A percentile compares a stretch with the other conserved stretches of the same genome.
Evolutionary conservation across 2,797 vertebrate genomes (phyloP).

Genomic region (Myotis planiceps): DNA sequence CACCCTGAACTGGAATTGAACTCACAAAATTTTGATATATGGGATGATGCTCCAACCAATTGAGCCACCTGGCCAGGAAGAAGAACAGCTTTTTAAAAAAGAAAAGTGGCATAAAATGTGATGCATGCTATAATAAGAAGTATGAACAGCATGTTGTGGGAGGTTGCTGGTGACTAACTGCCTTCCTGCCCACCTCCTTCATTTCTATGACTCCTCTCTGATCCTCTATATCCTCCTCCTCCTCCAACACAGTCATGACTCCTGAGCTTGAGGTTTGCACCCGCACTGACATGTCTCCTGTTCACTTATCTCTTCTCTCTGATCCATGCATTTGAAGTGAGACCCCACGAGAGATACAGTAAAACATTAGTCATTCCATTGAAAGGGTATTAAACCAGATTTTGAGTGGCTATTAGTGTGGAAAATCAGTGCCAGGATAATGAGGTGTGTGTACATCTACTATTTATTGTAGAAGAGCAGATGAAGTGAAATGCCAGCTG

Average conservation of each 20-base stretch:
- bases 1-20: not conserved
- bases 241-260: not conserved
- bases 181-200: not conserved
- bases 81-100: not conserved
- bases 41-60: not conserved
- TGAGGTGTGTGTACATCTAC: not conserved
- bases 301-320: not conserved
- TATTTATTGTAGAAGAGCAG: not conserved
- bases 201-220: not conserved
- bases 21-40: not conserved
- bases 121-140: not conserved
- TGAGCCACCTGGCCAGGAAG: not conserved
- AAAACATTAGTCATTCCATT: not conserved
- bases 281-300: not conserved
- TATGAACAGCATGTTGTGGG: not conserved
- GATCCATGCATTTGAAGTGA: not conserved
- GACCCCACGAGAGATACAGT: not conserved
- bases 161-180: not conserved
- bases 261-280: not conserved
- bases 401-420: not conserved
- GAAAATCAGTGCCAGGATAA: constrained; percentile 22
- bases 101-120: not conserved
- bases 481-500: not conserved
- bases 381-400: not conserved
- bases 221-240: not conserved